phyloP scores from a whole-genome alignment of 2,113 vertebrate genomes.

The Tympanuchus pallidicinctus region DNA sequence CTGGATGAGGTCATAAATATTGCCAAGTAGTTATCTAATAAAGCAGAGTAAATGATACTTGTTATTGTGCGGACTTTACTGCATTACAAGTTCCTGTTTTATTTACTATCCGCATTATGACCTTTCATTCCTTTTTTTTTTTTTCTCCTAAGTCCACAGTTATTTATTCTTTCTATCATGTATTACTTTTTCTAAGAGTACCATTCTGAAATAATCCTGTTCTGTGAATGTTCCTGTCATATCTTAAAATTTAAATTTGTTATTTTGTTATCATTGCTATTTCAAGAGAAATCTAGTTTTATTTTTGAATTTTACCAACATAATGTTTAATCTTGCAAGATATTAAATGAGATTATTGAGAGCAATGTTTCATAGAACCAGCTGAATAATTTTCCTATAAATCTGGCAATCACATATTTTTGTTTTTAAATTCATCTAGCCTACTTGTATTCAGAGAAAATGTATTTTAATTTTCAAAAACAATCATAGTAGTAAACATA shows the following conservation, averaged over 20 bases:
- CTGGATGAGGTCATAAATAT: not conserved
- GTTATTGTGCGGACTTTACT: not conserved
- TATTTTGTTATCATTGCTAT: not conserved
- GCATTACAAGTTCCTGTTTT: fast-evolving
- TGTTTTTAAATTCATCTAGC: not conserved
- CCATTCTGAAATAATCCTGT: not conserved
- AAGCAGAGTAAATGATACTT: not conserved
- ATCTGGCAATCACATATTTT: not conserved
- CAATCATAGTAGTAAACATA: not conserved
- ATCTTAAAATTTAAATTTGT: not conserved
- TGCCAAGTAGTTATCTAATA: not conserved
- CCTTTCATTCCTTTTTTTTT: not conserved
- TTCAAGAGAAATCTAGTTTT: not conserved
- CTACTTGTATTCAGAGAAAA: not conserved
- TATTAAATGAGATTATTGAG: not conserved
- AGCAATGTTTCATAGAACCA: not conserved
- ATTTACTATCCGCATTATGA: not conserved
- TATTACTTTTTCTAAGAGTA: not conserved
- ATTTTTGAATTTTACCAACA: not conserved
- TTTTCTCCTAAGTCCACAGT: not conserved
- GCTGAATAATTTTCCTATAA: not conserved
- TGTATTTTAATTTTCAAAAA: not conserved
- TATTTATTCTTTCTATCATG: not conserved
- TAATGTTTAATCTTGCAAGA: not conserved
- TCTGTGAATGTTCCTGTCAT: not conserved